These are phyloP conservation scores for Eucera pruinosa DNA, from an alignment of 2,888 invertebrate species.

Conservation along the genomic window DNA sequence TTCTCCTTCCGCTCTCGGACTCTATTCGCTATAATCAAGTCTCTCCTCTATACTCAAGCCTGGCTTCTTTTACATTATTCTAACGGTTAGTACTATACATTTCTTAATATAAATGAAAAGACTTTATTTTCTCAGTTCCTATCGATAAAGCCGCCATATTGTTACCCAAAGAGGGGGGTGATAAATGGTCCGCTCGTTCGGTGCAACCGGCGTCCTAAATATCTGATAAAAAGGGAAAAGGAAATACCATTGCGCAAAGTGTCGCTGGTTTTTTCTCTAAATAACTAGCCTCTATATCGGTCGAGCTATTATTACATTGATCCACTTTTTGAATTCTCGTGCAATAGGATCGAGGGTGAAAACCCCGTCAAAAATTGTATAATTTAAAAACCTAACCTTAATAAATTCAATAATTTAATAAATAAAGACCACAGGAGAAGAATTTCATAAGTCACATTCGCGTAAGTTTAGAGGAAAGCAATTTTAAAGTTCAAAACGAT, in stretches of 20 bases:
- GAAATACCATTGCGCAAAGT: constrained; percentile 28
- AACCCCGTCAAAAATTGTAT: neutral
- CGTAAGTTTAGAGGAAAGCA: no score
- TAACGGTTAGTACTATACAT: no score
- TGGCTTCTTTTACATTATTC: neutral
- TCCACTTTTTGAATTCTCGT: constrained; percentile 69
- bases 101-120: neutral
- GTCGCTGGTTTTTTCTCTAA: constrained; percentile 36
- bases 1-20: constrained; percentile 17
- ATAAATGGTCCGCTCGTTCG: neutral
- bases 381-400: no score
- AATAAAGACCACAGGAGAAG: no score
- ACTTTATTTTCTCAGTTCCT: neutral
- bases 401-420: no score
- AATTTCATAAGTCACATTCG: no score
- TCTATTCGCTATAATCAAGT: neutral
- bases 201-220: neutral
- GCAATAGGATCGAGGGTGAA: neutral
- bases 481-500: no score
- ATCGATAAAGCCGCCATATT: neutral
- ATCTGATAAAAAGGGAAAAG: neutral
- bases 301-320: constrained; percentile 77
- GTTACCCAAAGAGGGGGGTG: neutral
- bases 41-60: no score
- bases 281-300: constrained; percentile 65